Base-by-base conservation (phyloP, 2,113 vertebrate species). In the Carettochelys insculpta region DNA sequence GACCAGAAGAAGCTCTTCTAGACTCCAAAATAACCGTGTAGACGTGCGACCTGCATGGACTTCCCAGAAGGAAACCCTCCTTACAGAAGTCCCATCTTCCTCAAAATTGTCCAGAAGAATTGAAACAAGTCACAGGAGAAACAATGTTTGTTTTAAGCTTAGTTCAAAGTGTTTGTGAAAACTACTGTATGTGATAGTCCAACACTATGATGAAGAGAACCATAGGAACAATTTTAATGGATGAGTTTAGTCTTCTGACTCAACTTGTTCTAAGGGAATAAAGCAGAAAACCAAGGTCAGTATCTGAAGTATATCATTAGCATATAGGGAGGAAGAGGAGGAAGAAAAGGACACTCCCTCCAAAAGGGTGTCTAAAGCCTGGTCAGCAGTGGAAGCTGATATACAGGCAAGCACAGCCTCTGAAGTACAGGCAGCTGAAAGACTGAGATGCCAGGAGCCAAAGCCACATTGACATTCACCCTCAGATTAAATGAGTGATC, bases 231-330 rank as follows among this genome's bases (percentile, higher is more conserved):
- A 38, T 38, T 68, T 68, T 68, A 68, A 68, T 20, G 34, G 61
- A 22, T 68, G n/a, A 68, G 10, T 9, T n/a, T 16, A 9, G 61
- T 16, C 61, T 65, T 38, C 61, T 65, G 41, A 25, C 3, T 16
- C 82, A 95, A 84, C 29, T 24, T 54, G 31, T 25, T 5, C 48
- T 1, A 0, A 81, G 20, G 13, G 34, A 38, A 47, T 31, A 51
- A 17, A 2, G 8, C 2, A 13, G 14, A 24, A 2, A 12, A 8
- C 8, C 20, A 20, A 0, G 0, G 5, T 34, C 1, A 71, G 4
- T 45, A 82, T 48, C 43, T 82, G 3, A 2, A 9, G 5, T 43
- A 88, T 20, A 38, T 68, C 17, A 38, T 68, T 38, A 68, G 34
- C 20, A n/a, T 68, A 68, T 10, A 68, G 9, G n/a, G 19, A 38